phyloP scores from a whole-genome alignment of 2,113 vertebrate genomes.

The Bufo bufo region DNA sequence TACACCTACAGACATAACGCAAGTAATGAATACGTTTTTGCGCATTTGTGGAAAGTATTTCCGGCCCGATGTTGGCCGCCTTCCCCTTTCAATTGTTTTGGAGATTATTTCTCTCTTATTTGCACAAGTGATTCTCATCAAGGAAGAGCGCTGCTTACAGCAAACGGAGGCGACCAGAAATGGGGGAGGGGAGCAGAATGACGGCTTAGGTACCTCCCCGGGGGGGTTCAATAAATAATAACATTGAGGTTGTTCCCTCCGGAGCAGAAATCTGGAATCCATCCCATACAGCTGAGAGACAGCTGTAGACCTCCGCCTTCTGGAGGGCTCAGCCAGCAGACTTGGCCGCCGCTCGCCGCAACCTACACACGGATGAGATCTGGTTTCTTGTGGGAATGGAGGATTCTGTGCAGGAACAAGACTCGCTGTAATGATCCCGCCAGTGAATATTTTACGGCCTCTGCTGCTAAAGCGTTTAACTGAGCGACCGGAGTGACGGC shows the following conservation, averaged over 20 bases:
- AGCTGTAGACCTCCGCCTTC: slow-evolving; percentile 25
- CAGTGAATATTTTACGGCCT: background rate
- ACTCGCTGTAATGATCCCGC: background rate
- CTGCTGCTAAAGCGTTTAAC: slow-evolving; percentile 21
- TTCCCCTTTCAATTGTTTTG: background rate
- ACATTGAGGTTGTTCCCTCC: background rate
- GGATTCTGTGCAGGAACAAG: slow-evolving; percentile 16
- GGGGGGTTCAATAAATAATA: background rate
- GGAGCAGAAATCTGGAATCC: background rate
- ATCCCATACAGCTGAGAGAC: slow-evolving; percentile 18
- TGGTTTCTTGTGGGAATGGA: slow-evolving; percentile 43
- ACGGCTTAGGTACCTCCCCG: background rate
- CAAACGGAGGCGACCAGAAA: background rate
- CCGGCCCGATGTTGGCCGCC: background rate
- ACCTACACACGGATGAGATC: slow-evolving; percentile 24
- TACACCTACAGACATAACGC: no score
- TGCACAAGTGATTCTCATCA: slow-evolving; percentile 10
- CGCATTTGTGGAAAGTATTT: background rate
- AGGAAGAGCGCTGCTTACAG: background rate
- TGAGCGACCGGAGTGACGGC: background rate
- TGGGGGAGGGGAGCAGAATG: background rate
- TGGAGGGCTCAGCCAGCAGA: background rate
- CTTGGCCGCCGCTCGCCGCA: background rate
- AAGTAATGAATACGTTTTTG: no score
- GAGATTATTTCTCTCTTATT: background rate